A percentile compares a stretch with the other conserved stretches of the same genome.
phyloP scores from a whole-genome alignment of 2,113 vertebrate species.

The Cephalopterus ornatus region DNA sequence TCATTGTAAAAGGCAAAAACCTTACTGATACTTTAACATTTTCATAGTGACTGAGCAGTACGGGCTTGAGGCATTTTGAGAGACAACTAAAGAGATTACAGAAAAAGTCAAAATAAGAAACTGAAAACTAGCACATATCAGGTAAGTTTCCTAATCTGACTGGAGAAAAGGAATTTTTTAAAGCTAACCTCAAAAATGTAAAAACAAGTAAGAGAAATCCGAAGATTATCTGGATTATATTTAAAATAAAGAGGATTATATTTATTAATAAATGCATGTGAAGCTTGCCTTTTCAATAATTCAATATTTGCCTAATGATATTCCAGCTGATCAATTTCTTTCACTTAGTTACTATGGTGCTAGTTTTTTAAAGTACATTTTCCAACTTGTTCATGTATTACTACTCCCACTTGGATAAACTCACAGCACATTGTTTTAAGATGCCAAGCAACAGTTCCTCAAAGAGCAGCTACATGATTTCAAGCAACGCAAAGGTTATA shows the following conservation, averaged over 20 bases:
- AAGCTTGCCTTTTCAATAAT: neutral
- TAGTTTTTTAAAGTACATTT: neutral
- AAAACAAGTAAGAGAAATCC: neutral
- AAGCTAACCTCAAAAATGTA: neutral
- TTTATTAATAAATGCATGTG: neutral
- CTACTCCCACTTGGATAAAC: neutral
- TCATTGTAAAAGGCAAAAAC: neutral
- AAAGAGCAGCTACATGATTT: neutral
- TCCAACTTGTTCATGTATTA: neutral
- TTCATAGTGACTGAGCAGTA: neutral
- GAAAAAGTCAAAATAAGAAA: neutral
- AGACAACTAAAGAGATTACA: neutral
- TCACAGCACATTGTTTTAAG: neutral
- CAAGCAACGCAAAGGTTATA: neutral
- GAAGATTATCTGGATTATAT: neutral
- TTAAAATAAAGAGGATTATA: neutral
- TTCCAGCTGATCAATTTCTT: neutral
- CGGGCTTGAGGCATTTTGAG: neutral
- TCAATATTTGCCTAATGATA: neutral
- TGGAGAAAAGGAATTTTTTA: neutral
- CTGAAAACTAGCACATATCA: neutral
- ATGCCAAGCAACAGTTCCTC: neutral
- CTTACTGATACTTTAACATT: neutral
- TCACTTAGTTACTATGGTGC: neutral
- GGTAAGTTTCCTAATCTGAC: neutral